Base-by-base conservation (phyloP, 1,140 invertebrate species). In the Teleopsis dalmanni region DNA sequence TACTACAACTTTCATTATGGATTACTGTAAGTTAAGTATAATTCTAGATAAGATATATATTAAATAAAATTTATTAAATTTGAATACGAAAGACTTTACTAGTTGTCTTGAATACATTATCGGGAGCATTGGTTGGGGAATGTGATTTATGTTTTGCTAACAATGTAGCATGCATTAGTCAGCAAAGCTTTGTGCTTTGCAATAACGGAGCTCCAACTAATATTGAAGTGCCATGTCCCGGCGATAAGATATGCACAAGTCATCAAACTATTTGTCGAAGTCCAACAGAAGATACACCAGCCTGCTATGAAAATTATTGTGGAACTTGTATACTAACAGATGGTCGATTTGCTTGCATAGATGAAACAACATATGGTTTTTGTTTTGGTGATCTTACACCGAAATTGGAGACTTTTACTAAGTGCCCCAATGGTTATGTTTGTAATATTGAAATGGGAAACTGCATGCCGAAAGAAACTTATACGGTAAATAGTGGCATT, bases 351-450 rank as follows among this genome's bases (percentile, higher is more conserved):
- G 26, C 26, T 16, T 48, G 47, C 16, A 5, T 48, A 13, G 37
- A 40, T 40, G 36, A 48, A 18, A 48, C 47, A 2, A 31, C 16
- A 21, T 48, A 48, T 40, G 21, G 25, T 23, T 48, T 37, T 48
- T 48, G 47, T 25, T 48, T 40, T 40, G 47, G 37, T 23, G n/a
- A 18, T 13, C 19, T n/a, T 7, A 10, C 10, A 13, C 34, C 46
- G 8, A 4, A 26, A 11, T 3, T 10, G 7, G 26, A 23, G 4
- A 2, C 26, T 6, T 5, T 21, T n/a, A 14, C 25, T 10, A 26
- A 22, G 1, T 48, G 47, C 31, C 47, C 47, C 1, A 2, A 14
- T 6, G 47, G 47, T 10, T 40, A 14, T 40, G 47, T 48, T 11
- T 48, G 47, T 14, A 41, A 40, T 18, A 27, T 18, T 6, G 23